Evolutionary conservation across 2,113 vertebrate species (phyloP).

Genomic region (Sminthopsis crassicaudata): DNA sequence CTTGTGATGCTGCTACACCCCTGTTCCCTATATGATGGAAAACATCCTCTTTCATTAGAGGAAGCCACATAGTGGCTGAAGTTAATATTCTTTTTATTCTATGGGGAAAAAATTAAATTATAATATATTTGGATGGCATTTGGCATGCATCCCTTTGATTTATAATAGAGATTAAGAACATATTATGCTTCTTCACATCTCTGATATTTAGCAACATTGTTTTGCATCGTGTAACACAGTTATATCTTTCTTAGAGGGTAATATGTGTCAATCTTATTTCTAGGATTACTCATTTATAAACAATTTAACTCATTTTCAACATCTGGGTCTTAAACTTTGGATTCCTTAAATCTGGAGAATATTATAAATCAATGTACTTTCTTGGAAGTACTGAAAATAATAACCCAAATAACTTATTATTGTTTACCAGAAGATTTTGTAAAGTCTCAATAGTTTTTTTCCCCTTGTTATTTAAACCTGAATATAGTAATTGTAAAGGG

Average conservation of each 20-base stretch:
- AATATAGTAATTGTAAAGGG: slow-evolving; percentile 47
- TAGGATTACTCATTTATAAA: not conserved
- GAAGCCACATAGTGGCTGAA: too few relatives aligned
- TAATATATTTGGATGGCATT: too few relatives aligned
- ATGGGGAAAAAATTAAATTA: too few relatives aligned
- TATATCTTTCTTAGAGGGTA: not conserved
- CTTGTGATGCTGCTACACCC: not conserved
- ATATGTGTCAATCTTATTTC: not conserved
- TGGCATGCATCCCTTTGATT: too few relatives aligned
- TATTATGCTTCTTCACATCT: too few relatives aligned
- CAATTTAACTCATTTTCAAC: slow-evolving; percentile 15
- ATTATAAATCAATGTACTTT: slow-evolving; percentile 18
- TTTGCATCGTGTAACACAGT: not conserved
- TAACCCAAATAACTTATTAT: slow-evolving; percentile 35
- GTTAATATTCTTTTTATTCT: too few relatives aligned
- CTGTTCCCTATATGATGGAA: too few relatives aligned
- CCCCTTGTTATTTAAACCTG: slow-evolving; percentile 28
- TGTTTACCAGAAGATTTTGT: slow-evolving; percentile 9
- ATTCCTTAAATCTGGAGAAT: slow-evolving; percentile 34
- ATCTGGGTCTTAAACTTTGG: slow-evolving; percentile 5
- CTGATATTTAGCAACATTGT: too few relatives aligned
- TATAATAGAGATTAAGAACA: too few relatives aligned
- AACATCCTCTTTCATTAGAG: too few relatives aligned
- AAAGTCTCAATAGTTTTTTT: slow-evolving; percentile 7
- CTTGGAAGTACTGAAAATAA: slow-evolving; percentile 45